These are phyloP conservation scores for Ammodytes dubius DNA, from an alignment of 2,113 vertebrate genomes.

Conservation along the genomic window DNA sequence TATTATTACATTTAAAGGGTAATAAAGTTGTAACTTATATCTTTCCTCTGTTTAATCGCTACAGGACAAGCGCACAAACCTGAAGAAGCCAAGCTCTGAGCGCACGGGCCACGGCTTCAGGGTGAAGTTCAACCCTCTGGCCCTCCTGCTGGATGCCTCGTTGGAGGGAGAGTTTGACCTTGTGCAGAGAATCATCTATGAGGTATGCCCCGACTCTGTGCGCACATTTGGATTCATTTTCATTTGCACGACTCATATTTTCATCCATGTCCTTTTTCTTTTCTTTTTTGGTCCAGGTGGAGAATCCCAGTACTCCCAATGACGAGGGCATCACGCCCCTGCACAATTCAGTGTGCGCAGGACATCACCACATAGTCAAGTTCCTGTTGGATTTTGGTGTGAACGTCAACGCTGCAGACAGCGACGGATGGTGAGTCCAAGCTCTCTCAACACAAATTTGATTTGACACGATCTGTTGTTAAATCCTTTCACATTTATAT, in stretches of 20 bases:
- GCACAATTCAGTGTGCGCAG: constrained; percentile 97
- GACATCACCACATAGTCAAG: constrained; percentile 98
- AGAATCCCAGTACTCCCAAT: constrained; percentile 97
- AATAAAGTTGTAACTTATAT: neutral
- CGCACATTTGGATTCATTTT: neutral
- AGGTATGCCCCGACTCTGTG: constrained; percentile 82
- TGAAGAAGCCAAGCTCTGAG: constrained; percentile 97
- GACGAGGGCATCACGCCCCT: constrained; percentile 98
- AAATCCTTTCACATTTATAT: neutral
- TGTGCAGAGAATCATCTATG: constrained; percentile 97
- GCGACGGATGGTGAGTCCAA: constrained; percentile 93
- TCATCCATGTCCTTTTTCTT: neutral
- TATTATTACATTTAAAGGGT: no score
- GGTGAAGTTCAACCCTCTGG: constrained; percentile 97
- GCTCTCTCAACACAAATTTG: no score
- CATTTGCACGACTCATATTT: constrained; percentile 12
- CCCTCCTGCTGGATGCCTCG: constrained; percentile 95
- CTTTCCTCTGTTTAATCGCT: neutral
- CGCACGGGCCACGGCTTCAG: constrained; percentile 93
- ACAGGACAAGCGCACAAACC: constrained; percentile 95
- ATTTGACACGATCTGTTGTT: neutral
- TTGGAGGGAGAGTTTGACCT: constrained; percentile 98
- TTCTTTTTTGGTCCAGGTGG: constrained; percentile 86
- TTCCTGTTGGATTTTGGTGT: constrained; percentile 98
- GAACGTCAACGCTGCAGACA: constrained; percentile 97